These are phyloP conservation scores for Hylaeus anthracinus DNA, from an alignment of 1,140 invertebrate genomes.

Conservation along the genomic window DNA sequence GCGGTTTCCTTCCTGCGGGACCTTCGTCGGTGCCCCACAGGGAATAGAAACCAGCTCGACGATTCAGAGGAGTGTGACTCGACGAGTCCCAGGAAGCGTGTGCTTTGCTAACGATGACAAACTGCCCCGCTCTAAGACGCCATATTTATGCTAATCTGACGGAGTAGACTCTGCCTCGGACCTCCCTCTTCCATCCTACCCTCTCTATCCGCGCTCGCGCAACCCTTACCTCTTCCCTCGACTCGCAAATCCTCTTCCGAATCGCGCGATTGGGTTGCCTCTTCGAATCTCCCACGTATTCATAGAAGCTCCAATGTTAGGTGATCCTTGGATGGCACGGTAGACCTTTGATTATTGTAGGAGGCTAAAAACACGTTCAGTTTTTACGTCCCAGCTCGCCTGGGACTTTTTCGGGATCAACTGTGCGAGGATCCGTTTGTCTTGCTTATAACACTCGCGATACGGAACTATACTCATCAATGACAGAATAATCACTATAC, in stretches of 20 bases:
- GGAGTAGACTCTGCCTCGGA: slow-evolving; percentile 60
- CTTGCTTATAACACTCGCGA: too few relatives aligned
- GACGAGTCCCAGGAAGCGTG: slow-evolving; percentile 80
- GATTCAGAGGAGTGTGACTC: slow-evolving; percentile 75
- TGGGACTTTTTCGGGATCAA: too few relatives aligned
- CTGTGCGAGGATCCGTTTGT: too few relatives aligned
- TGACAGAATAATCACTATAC: too few relatives aligned
- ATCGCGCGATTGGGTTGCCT: neutral
- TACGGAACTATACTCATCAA: too few relatives aligned
- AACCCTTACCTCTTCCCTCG: neutral
- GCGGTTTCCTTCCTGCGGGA: slow-evolving; percentile 69
- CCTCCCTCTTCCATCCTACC: slow-evolving; percentile 36
- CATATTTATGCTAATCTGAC: slow-evolving; percentile 81
- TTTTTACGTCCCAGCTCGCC: too few relatives aligned
- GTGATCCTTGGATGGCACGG: too few relatives aligned
- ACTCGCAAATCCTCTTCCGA: slow-evolving; percentile 1
- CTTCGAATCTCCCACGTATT: too few relatives aligned
- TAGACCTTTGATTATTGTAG: too few relatives aligned
- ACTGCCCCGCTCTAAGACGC: slow-evolving; percentile 79
- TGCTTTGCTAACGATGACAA: slow-evolving; percentile 82
- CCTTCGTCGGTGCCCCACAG: slow-evolving; percentile 51
- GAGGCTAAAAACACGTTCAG: too few relatives aligned
- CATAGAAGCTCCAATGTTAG: too few relatives aligned
- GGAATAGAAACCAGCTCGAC: slow-evolving; percentile 69
- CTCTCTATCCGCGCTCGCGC: neutral